Percentiles rank a stretch among this genome's conserved stretches.
Evolutionary conservation across 2,113 vertebrate genomes (phyloP).

Genomic region (Corydoras maculifer): DNA sequence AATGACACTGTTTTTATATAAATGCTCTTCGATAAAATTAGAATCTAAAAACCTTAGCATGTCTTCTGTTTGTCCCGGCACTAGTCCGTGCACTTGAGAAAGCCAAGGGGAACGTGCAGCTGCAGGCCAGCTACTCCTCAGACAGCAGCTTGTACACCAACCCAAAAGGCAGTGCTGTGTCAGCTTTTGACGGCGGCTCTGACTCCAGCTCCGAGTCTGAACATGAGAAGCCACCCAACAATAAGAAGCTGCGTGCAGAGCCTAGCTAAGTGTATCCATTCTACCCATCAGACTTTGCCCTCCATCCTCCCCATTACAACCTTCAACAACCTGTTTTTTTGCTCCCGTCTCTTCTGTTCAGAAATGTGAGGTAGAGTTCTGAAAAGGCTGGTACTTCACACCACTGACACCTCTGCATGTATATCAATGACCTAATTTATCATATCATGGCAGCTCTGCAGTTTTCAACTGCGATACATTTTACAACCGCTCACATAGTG

Average conservation of each 20-base stretch:
- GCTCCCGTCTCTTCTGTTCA: too few relatives aligned
- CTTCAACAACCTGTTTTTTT: conserved; percentile 15
- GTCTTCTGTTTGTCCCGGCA: background rate
- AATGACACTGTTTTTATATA: too few relatives aligned
- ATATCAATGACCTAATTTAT: too few relatives aligned
- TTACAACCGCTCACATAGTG: too few relatives aligned
- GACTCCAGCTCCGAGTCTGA: conserved; percentile 95
- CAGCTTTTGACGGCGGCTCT: conserved; percentile 93
- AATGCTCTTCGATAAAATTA: too few relatives aligned
- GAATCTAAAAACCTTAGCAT: too few relatives aligned
- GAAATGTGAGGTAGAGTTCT: too few relatives aligned
- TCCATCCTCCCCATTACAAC: conserved; percentile 22
- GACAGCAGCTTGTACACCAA: conserved; percentile 98
- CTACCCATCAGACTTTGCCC: conserved; percentile 26
- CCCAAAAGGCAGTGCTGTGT: conserved; percentile 95
- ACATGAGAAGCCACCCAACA: conserved; percentile 82
- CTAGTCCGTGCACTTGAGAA: conserved; percentile 96
- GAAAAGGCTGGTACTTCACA: too few relatives aligned
- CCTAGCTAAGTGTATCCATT: conserved; percentile 71
- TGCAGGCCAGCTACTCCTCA: conserved; percentile 85
- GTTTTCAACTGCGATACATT: too few relatives aligned
- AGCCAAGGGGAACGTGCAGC: conserved; percentile 84
- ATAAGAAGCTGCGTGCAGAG: conserved; percentile 94
- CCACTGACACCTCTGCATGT: too few relatives aligned
- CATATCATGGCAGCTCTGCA: too few relatives aligned